A percentile compares a stretch with the other conserved stretches of the same genome.
Conservation (phyloP, 2,113 vertebrate genomes). For the Bettongia penicillata region DNA sequence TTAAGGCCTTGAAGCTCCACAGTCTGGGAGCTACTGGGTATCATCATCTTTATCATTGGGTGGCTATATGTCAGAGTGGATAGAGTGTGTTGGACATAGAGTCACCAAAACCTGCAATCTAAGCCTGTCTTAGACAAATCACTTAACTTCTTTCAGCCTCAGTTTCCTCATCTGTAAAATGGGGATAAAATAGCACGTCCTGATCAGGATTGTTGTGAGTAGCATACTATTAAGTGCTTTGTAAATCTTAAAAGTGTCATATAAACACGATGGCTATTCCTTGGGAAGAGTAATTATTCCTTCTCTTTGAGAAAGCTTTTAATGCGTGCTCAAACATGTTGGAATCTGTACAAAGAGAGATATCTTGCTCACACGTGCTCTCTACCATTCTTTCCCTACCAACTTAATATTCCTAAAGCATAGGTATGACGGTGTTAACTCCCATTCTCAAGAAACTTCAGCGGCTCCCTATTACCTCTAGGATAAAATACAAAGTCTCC, state of each 20-base stretch:
- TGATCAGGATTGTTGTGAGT: not conserved
- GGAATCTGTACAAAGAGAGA: not conserved
- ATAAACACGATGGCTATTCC: not conserved
- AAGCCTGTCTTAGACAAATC: not conserved
- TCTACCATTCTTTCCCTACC: not conserved
- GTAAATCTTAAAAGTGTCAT: accelerated
- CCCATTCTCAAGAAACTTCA: no score
- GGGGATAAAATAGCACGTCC: not conserved
- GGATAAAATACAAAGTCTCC: no score
- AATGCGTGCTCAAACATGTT: not conserved
- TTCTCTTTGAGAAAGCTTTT: not conserved
- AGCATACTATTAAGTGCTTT: not conserved
- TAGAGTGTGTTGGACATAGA: not conserved
- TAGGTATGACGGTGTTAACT: no score
- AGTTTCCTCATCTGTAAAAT: not conserved
- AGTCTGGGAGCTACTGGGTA: not conserved
- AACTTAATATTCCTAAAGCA: no score
- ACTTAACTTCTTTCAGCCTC: accelerated
- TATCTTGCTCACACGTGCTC: not conserved
- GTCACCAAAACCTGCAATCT: no score
- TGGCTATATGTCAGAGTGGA: not conserved
- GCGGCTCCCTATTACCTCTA: no score
- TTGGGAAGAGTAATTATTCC: not conserved
- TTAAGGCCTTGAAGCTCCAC: not conserved
- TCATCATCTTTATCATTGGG: not conserved